Base-by-base conservation (phyloP, 2,888 invertebrate genomes). In the Polyommatus iphigenia region DNA sequence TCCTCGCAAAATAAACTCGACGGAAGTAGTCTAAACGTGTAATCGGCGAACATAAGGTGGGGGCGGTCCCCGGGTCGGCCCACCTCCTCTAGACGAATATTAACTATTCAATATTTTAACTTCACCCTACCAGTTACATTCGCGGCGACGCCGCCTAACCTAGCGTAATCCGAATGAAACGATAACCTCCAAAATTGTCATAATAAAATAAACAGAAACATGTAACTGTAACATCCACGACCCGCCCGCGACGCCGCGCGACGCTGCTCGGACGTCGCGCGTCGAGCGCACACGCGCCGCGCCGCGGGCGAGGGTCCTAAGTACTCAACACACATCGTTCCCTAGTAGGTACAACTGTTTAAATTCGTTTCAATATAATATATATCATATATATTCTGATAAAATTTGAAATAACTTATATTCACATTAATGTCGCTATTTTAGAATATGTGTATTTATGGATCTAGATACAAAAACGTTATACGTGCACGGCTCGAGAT, bases 381-480 rank as follows among this genome's bases (percentile, higher is more conserved):
- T 80, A 81, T 80, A 82, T 81, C 79, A 88, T 88, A 89, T 86
- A 91, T 91, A 93, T 91, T 92, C 88, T 91, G 92, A 91, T 92
- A 91, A 88, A 92, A 91, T 91, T 87, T 88, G 90, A 92, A 92
- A 89, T 90, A 92, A 92, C 90, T 89, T 92, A 91, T 93, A 92
- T 92, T 92, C 91, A 92, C 91, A 91, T 87, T 90, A 87, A 89
- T 85, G 86, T 89, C 79, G 83, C 84, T 83, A 84, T 84, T 93
- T 94, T 93, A 94, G 94, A 94, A 93, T 93, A 93, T 93, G 92
- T 89, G 89, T 91, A 89, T 85, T 91, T 89, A 90, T 85, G 84
- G 85, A 85, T 79, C 90, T 93, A 91, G 85, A 86, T 85, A 85
- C 84, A 88, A 89, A 86, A 86, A 88, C 85, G 85, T 87, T 87